These are phyloP conservation scores for Panulirus ornatus DNA, from an alignment of 1,140 invertebrate species.

Conservation along the genomic window DNA sequence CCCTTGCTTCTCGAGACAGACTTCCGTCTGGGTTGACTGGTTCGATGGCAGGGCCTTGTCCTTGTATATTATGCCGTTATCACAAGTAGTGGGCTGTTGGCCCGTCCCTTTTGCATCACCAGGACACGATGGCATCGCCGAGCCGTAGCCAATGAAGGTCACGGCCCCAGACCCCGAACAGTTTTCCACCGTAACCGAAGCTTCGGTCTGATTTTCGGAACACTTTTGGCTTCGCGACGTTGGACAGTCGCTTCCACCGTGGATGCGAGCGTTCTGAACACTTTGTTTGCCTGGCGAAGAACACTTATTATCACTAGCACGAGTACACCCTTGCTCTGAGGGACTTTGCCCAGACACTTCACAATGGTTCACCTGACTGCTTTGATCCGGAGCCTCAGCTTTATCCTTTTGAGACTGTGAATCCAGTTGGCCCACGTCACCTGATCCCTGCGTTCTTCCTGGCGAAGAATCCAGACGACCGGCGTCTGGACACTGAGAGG, in stretches of 20 bases:
- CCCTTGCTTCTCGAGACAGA: slow-evolving; percentile 1
- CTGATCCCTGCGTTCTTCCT: not conserved
- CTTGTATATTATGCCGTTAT: slow-evolving; percentile 18
- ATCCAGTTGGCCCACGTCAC: not conserved
- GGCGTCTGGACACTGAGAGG: not conserved
- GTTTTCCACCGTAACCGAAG: not conserved
- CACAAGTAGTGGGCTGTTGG: not conserved
- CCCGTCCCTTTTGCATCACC: not conserved
- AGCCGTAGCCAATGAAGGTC: slow-evolving; percentile 56
- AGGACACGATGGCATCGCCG: slow-evolving; percentile 27
- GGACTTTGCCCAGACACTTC: not conserved
- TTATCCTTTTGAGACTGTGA: not conserved
- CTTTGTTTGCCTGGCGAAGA: not conserved
- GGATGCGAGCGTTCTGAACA: not conserved
- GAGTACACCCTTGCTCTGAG: not conserved
- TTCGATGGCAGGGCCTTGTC: not conserved
- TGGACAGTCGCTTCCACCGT: not conserved
- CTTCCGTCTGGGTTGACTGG: slow-evolving; percentile 21
- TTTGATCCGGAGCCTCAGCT: not conserved
- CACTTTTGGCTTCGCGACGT: not conserved
- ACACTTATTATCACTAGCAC: not conserved
- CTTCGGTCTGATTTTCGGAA: not conserved
- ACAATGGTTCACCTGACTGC: not conserved
- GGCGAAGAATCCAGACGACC: not conserved
- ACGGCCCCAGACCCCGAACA: not conserved